phyloP scores from a whole-genome alignment of 2,888 invertebrate species.

The Achlya flavicornis region DNA sequence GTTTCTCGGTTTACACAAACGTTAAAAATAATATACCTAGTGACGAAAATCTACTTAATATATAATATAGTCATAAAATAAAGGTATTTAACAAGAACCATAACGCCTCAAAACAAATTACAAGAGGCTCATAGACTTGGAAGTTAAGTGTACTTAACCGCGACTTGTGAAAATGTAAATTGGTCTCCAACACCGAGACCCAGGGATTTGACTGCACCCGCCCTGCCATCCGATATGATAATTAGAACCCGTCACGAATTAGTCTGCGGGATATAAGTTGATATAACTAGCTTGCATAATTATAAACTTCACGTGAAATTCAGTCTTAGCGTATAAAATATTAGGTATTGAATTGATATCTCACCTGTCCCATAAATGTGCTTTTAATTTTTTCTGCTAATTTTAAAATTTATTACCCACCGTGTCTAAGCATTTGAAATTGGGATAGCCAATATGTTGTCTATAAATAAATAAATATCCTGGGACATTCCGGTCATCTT shows the following conservation, averaged over 20 bases:
- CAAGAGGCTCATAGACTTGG: constrained; percentile 56
- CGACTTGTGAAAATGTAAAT: constrained; percentile 68
- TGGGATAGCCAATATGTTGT: too few relatives aligned
- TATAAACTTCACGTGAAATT: neutral
- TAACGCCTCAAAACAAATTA: constrained; percentile 58
- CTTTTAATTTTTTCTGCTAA: too few relatives aligned
- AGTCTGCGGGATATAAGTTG: constrained; percentile 15
- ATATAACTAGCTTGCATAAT: neutral
- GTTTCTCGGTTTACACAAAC: too few relatives aligned
- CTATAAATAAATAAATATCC: too few relatives aligned
- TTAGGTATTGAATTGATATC: too few relatives aligned
- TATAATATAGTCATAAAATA: constrained; percentile 12
- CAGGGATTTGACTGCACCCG: constrained; percentile 41
- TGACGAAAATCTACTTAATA: constrained; percentile 9
- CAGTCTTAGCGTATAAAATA: too few relatives aligned
- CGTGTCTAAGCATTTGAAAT: too few relatives aligned
- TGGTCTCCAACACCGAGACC: constrained; percentile 35
- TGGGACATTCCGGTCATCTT: too few relatives aligned
- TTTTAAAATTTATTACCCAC: too few relatives aligned
- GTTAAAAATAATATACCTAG: too few relatives aligned
- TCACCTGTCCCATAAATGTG: too few relatives aligned
- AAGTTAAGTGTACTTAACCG: constrained; percentile 69
- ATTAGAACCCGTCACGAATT: constrained; percentile 30
- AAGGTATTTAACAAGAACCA: constrained; percentile 34
- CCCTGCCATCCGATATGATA: constrained; percentile 42